A percentile compares a stretch with the other conserved stretches of the same genome.
Evolutionary conservation across 1,140 invertebrate genomes (phyloP).

Genomic region (Ooceraea biroi): DNA sequence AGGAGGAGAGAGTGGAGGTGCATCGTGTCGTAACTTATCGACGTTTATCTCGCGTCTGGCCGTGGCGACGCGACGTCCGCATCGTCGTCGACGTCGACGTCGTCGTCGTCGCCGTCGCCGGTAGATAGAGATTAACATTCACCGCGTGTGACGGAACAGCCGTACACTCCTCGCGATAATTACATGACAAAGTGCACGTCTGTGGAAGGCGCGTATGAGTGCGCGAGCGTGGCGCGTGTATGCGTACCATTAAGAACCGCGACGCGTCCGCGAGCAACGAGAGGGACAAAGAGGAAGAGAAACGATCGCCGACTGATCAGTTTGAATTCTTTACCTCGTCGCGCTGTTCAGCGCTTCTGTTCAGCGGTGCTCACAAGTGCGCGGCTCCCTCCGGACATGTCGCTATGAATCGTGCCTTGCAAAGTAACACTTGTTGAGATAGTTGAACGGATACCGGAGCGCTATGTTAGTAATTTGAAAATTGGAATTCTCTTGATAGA

Average conservation of each 20-base stretch:
- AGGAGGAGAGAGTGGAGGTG: background rate
- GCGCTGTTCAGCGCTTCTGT: conserved; percentile 32
- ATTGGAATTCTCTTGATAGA: no score
- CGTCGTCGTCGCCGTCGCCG: conserved; percentile 43
- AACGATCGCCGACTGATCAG: conserved; percentile 33
- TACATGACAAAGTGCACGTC: conserved; percentile 61
- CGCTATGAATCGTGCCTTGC: conserved; percentile 31
- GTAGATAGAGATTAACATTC: conserved; percentile 61
- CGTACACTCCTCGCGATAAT: conserved; percentile 52
- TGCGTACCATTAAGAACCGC: conserved; percentile 57
- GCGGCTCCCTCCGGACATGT: background rate
- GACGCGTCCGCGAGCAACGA: conserved; percentile 37
- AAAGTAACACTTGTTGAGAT: conserved; percentile 3
- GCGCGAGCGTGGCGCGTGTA: conserved; percentile 57
- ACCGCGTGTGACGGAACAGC: conserved; percentile 28
- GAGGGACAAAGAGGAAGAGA: background rate
- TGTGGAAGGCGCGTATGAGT: conserved; percentile 54
- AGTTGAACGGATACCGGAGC: background rate
- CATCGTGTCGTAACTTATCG: conserved; percentile 62
- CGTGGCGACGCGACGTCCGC: conserved; percentile 43
- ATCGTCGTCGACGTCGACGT: conserved; percentile 12
- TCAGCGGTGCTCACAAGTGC: conserved; percentile 24
- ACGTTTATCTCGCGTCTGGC: conserved; percentile 54
- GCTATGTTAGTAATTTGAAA: background rate
- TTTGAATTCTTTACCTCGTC: conserved; percentile 29